Evolutionary conservation across 2,888 invertebrate genomes (phyloP).

Genomic region (Crioceris asparagi): DNA sequence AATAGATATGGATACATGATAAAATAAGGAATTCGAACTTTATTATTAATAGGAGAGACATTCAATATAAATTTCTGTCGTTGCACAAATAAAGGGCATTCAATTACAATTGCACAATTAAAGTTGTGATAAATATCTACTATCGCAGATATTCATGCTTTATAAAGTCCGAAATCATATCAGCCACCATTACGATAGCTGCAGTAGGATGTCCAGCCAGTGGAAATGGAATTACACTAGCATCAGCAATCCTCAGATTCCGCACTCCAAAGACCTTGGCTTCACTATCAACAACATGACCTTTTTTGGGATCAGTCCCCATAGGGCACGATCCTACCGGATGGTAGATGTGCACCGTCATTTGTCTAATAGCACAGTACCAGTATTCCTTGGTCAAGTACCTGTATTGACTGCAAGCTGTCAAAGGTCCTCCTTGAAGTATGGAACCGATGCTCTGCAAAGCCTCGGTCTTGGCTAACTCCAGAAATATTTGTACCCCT

Average conservation of each 20-base stretch:
- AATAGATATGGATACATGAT: too few species aligned
- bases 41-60: too few species aligned
- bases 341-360: conserved; percentile 6
- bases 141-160: conserved; percentile 7
- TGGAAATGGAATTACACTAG: conserved; percentile 52
- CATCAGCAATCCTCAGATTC: conserved; percentile 51
- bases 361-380: conserved; percentile 15
- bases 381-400: conserved; percentile 14
- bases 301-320: conserved; percentile 49
- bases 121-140: too few species aligned
- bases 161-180: conserved; percentile 48
- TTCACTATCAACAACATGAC: conserved; percentile 50
- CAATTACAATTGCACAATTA: too few species aligned
- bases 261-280: conserved; percentile 48
- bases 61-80: too few species aligned
- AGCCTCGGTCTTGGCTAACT: conserved; percentile 40
- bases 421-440: conserved; percentile 22
- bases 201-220: conserved; percentile 57
- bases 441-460: conserved; percentile 42
- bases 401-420: conserved; percentile 11
- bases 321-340: conserved; percentile 32
- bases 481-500: conserved; percentile 36
- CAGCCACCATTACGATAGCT: conserved; percentile 56
- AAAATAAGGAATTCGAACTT: too few species aligned
- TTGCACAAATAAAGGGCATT: too few species aligned